These are phyloP conservation scores for Pyrocoelia pectoralis DNA, from an alignment of 2,888 invertebrate genomes.

Conservation along the genomic window DNA sequence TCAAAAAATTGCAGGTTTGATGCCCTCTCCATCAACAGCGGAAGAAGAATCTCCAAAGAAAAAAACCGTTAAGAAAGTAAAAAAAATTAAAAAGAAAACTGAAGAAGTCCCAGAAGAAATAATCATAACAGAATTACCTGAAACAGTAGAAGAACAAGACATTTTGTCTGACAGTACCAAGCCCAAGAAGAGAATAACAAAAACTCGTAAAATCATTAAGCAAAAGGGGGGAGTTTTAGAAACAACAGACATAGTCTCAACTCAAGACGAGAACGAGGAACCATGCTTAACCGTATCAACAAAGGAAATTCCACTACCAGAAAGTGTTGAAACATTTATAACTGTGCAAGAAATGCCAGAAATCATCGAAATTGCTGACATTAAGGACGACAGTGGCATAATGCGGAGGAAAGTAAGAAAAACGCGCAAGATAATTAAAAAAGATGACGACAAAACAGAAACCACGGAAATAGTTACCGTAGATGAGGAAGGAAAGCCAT, in stretches of 20 bases:
- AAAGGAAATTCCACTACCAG: constrained; percentile 4
- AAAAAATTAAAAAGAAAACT: constrained; percentile 36
- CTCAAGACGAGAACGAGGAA: constrained; percentile 50
- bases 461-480: constrained; percentile 44
- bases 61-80: constrained; percentile 44
- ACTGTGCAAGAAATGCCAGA: constrained; percentile 42
- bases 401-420: constrained; percentile 43
- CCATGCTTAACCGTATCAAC: constrained; percentile 38
- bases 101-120: constrained; percentile 22
- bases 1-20: constrained; percentile 38
- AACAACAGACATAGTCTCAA: constrained; percentile 33
- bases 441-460: constrained; percentile 45
- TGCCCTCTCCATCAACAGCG: neutral
- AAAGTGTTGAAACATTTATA: constrained; percentile 31
- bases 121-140: constrained; percentile 31
- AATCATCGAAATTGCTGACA: constrained; percentile 41
- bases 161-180: constrained; percentile 31
- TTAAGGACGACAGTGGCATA: constrained; percentile 34
- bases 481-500: constrained; percentile 34
- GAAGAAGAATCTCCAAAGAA: neutral
- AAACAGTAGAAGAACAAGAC: constrained; percentile 38
- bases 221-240: constrained; percentile 20
- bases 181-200: constrained; percentile 29
- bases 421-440: constrained; percentile 45
- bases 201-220: constrained; percentile 34